Evolutionary conservation across 1,140 invertebrate genomes (phyloP), one percentile per base, ranked within the genome.

Genomic region (Acyrthosiphon pisum): DNA sequence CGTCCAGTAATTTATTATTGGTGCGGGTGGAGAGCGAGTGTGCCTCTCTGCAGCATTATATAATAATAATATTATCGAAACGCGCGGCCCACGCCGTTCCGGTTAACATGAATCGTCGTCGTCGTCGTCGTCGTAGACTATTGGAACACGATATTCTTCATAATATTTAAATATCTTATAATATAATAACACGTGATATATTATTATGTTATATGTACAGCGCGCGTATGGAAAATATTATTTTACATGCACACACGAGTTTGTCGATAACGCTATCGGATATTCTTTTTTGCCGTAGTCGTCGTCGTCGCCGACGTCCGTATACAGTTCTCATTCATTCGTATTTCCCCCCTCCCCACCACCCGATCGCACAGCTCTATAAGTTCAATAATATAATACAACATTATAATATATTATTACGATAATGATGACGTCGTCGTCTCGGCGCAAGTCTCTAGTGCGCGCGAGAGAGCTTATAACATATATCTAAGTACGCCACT

Each of bases 181-280:
- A 68, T 68, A 68, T 68, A 76, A 76, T n/a, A 76, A 76, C 60
- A n/a, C 60, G 30, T 76, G 60, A 76, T 76, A 76, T 76, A 76
- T 76, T 68, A 68, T 84, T 44, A 30, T 37, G 23, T 37, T 46
- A 7, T 46, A 7, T 30, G 35, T 37, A 37, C 37, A 11, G 23
- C 9, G 84, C n/a, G 14, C 20, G n/a, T 88, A 41, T 41, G 22
- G n/a, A 53, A 88, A 88, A 76, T 76, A 76, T 76, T 76, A 76
- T 60, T 53, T 14, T n/a, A n/a, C 60, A 76, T n/a, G 60, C n/a
- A 18, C 46, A 41, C 22, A 53, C 30, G n/a, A 35, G 87, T 53
- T 88, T 23, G 48, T 88, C 86, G 86, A 88, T 88, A 88, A 88
- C 48, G 87, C 53, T 88, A 88, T 88, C 46, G 87, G 87, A 53